Evolutionary conservation across 2,113 vertebrate genomes (phyloP).

Genomic region (Chaetodon trifascialis): DNA sequence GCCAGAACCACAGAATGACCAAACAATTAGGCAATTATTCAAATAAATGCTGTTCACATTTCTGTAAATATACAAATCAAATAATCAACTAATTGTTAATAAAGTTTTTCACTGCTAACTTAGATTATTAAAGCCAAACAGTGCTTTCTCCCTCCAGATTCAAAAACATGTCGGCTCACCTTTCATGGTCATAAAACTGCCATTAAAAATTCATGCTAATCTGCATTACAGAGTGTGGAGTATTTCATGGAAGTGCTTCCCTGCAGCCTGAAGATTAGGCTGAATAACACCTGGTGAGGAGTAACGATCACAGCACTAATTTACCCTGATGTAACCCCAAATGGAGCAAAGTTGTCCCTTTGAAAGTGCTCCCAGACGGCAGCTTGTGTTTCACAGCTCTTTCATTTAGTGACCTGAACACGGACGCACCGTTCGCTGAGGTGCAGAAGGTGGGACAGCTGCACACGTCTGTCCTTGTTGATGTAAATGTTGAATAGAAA

Average conservation of each 20-base stretch:
- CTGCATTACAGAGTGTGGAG: background rate
- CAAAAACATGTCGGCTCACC: too few relatives aligned
- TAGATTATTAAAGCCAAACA: background rate
- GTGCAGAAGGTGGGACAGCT: conserved; percentile 90
- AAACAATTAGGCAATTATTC: too few relatives aligned
- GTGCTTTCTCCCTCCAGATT: background rate
- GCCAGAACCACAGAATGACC: too few relatives aligned
- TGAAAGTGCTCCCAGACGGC: background rate
- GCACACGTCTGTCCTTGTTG: conserved; percentile 93
- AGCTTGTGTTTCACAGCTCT: background rate
- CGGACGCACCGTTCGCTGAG: conserved; percentile 63
- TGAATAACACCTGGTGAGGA: background rate
- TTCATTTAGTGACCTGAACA: background rate
- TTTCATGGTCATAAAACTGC: background rate
- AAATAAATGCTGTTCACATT: background rate
- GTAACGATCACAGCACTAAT: background rate
- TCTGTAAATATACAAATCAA: background rate
- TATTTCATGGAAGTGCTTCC: background rate
- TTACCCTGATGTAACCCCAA: background rate
- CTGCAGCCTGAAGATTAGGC: background rate
- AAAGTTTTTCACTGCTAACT: too few relatives aligned
- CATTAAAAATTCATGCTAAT: background rate
- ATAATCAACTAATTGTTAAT: background rate
- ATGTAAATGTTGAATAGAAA: conserved; percentile 96
- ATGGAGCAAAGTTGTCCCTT: background rate